Conservation (phyloP, 2,797 vertebrate genomes). For the Etheostoma nigrum region DNA sequence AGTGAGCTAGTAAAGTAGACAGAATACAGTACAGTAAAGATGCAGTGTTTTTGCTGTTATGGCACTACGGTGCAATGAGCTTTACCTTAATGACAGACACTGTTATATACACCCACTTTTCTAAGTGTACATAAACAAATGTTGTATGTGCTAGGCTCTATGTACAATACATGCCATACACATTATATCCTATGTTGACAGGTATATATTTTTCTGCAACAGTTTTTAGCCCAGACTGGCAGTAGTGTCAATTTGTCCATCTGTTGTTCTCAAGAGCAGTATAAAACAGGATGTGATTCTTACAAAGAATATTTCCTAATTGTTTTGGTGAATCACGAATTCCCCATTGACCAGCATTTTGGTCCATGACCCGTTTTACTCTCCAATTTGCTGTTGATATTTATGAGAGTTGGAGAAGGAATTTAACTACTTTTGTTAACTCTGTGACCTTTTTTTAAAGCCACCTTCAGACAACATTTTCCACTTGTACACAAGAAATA, state of each 20-base stretch:
- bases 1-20: not conserved
- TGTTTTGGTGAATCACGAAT: not conserved
- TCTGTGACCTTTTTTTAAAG: not conserved
- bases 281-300: not conserved
- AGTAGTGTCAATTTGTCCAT: slow-evolving; percentile 1
- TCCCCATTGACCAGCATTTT: slow-evolving; percentile 5
- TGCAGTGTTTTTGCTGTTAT: too few relatives aligned
- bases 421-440: not conserved
- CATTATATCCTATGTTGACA: not conserved
- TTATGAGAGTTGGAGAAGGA: not conserved
- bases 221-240: not conserved
- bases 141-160: not conserved
- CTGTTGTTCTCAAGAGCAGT: not conserved
- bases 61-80: not conserved
- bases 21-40: not conserved
- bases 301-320: not conserved
- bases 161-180: not conserved
- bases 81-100: not conserved
- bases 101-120: not conserved
- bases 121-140: not conserved
- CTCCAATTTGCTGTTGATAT: not conserved
- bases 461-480: not conserved
- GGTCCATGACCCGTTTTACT: not conserved
- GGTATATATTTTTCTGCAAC: not conserved
- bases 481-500: not conserved